These are phyloP conservation scores for Platichthys flesus DNA, from an alignment of 2,113 vertebrate species.

Conservation along the genomic window DNA sequence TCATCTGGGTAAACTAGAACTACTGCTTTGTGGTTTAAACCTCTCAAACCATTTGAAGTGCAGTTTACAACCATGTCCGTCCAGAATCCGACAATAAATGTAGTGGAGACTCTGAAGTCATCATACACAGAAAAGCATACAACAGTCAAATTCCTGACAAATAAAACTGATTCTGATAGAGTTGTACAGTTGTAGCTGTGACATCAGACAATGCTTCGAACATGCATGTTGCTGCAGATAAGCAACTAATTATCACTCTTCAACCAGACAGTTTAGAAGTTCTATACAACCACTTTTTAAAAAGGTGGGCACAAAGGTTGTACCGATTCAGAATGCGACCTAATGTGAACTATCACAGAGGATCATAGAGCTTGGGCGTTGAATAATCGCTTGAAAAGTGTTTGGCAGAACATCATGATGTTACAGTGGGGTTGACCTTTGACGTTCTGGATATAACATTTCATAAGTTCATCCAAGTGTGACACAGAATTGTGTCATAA, in stretches of 20 bases:
- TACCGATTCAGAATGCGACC: neutral
- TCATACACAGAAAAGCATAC: neutral
- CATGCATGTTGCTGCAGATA: neutral
- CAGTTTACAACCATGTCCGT: neutral
- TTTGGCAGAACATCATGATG: no score
- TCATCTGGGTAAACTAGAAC: neutral
- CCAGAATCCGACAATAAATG: neutral
- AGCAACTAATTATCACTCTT: neutral
- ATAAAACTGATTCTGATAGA: no score
- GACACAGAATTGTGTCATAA: no score
- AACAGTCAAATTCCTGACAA: neutral
- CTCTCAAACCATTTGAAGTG: neutral
- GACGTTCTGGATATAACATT: no score
- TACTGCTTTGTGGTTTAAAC: neutral
- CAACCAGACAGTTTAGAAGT: neutral
- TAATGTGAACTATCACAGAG: neutral
- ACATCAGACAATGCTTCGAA: neutral
- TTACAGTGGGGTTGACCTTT: no score
- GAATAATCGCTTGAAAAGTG: no score
- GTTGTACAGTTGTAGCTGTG: neutral
- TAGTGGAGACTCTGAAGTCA: neutral
- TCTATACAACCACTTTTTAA: neutral
- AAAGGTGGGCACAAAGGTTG: neutral
- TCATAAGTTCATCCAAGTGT: no score
- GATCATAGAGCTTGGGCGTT: no score